phyloP scores from a whole-genome alignment of 1,140 invertebrate genomes.

The Cephus cinctus region DNA sequence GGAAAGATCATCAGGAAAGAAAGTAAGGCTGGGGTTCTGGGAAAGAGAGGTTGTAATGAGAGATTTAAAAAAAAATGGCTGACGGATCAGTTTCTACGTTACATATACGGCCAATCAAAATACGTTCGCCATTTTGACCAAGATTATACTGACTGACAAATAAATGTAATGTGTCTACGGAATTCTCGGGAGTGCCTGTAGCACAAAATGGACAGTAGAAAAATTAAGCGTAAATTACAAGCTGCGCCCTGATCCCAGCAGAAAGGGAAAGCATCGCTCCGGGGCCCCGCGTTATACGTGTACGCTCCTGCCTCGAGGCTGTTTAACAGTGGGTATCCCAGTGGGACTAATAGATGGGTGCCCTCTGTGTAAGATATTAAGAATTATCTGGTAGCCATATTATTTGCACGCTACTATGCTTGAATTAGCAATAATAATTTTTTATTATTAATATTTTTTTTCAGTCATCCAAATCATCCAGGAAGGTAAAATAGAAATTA shows the following conservation, averaged over 20 bases:
- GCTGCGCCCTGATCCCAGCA: constrained; percentile 15
- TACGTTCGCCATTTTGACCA: not conserved
- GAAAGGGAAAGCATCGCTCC: constrained; percentile 27
- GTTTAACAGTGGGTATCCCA: too few relatives aligned
- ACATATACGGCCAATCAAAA: too few relatives aligned
- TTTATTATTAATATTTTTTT: too few relatives aligned
- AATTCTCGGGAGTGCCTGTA: constrained; percentile 16
- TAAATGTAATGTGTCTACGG: constrained; percentile 12
- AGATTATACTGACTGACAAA: constrained; percentile 7
- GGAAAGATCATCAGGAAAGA: too few relatives aligned
- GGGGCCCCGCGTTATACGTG: constrained; percentile 21
- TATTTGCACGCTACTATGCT: constrained; percentile 3
- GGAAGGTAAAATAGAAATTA: too few relatives aligned
- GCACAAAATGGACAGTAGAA: constrained; percentile 17
- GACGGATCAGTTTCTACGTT: not conserved
- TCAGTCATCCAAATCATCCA: too few relatives aligned
- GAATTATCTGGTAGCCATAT: constrained; percentile 12
- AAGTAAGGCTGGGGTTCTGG: too few relatives aligned
- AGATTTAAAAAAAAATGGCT: constrained; percentile 6
- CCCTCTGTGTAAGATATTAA: too few relatives aligned
- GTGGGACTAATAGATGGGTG: too few relatives aligned
- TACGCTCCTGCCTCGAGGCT: constrained; percentile 17
- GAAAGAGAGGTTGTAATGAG: constrained; percentile 4
- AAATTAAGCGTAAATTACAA: constrained; percentile 21
- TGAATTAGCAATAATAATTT: not conserved